phyloP scores from a whole-genome alignment of 2,888 invertebrate genomes.

The Hipparchia sbordonii region DNA sequence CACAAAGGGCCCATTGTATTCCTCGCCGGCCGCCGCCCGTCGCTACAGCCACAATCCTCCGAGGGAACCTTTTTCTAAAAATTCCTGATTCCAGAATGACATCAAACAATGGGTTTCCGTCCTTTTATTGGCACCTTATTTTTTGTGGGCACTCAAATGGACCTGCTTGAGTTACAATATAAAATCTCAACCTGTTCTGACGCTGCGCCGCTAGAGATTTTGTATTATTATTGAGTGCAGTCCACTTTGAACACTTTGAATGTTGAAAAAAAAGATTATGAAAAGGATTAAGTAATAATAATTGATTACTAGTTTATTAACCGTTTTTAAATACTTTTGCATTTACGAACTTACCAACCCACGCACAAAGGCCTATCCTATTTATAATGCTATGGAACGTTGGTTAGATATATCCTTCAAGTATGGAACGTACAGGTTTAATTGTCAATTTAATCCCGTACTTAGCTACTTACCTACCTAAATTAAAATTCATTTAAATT shows the following conservation, averaged over 20 bases:
- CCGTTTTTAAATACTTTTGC: too few relatives aligned
- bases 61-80: conserved; percentile 67
- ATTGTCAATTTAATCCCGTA: too few relatives aligned
- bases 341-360: too few relatives aligned
- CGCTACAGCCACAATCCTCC: conserved; percentile 66
- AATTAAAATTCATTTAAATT: too few relatives aligned
- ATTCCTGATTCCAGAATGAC: conserved; percentile 79
- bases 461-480: too few relatives aligned
- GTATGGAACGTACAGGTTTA: too few relatives aligned
- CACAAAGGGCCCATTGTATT: conserved; percentile 80
- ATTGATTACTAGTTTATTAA: too few relatives aligned
- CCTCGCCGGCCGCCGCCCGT: conserved; percentile 43
- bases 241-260: conserved; percentile 6
- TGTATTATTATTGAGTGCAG: conserved; percentile 30
- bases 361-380: too few relatives aligned
- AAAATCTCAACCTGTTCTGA: conserved; percentile 77
- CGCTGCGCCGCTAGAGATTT: conserved; percentile 48
- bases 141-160: conserved; percentile 75
- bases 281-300: too few relatives aligned
- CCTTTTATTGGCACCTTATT: conserved; percentile 82
- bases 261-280: background rate
- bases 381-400: too few relatives aligned
- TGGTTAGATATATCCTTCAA: too few relatives aligned
- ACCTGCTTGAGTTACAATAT: conserved; percentile 71
- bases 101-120: conserved; percentile 82